Evolutionary conservation across 2,888 invertebrate genomes (phyloP).

Genomic region (Ellobium chinense): DNA sequence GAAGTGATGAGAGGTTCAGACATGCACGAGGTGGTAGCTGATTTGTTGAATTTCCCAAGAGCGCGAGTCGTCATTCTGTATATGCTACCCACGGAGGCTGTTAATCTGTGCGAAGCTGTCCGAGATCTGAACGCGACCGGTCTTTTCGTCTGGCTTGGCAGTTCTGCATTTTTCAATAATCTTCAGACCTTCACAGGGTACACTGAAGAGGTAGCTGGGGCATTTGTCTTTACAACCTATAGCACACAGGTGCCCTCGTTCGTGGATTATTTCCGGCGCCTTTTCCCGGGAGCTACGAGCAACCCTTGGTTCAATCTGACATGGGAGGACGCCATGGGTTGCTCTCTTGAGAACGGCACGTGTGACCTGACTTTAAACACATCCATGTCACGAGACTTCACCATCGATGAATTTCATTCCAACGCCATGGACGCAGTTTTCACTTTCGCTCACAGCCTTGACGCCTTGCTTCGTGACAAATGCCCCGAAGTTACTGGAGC

Average conservation of each 20-base stretch:
- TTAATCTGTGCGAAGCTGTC: no score
- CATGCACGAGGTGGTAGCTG: neutral
- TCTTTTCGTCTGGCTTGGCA: no score
- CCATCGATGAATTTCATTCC: neutral
- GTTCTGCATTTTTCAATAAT: no score
- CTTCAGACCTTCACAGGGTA: no score
- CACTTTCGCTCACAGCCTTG: conserved; percentile 15
- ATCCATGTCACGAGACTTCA: neutral
- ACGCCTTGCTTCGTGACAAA: neutral
- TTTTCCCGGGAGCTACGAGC: no score
- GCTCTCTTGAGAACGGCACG: conserved; percentile 48
- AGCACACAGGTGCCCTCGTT: no score
- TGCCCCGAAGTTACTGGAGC: neutral
- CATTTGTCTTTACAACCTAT: no score
- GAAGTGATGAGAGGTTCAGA: neutral
- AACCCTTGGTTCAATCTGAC: conserved; percentile 66
- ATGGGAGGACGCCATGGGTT: conserved; percentile 63
- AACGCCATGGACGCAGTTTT: conserved; percentile 11
- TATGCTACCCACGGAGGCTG: conserved; percentile 46
- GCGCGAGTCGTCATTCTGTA: conserved; percentile 61
- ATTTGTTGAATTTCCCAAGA: neutral
- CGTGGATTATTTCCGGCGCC: no score
- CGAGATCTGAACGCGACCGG: no score
- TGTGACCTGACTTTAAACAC: no score
- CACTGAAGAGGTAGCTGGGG: no score